Percentiles rank a stretch among this genome's conserved stretches.
phyloP scores from a whole-genome alignment of 2,113 vertebrate species.

The Lampris incognitus region DNA sequence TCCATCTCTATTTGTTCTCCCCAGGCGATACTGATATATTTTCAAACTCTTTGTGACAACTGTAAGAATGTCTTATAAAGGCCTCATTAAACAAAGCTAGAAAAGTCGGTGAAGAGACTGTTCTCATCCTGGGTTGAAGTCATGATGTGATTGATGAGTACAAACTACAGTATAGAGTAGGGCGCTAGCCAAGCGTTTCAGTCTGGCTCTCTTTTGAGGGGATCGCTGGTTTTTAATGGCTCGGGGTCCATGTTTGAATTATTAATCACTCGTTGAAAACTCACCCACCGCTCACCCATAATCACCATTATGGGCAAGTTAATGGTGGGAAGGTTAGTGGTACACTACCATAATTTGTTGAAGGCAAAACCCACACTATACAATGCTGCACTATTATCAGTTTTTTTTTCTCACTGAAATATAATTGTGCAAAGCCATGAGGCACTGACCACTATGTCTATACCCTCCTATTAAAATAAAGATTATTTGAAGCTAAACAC shows the following conservation, averaged over 20 bases:
- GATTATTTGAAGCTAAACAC: too few species aligned
- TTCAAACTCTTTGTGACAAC: slow-evolving; percentile 25
- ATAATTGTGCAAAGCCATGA: neutral
- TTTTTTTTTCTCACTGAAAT: neutral
- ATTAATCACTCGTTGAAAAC: neutral
- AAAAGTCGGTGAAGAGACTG: slow-evolving; percentile 1
- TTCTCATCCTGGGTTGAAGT: slow-evolving; percentile 27
- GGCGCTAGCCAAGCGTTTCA: slow-evolving; percentile 25
- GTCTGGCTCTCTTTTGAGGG: slow-evolving; percentile 32
- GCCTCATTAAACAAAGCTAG: slow-evolving; percentile 16
- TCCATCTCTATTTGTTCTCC: slow-evolving; percentile 38
- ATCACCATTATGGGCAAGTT: neutral
- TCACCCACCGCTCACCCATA: neutral
- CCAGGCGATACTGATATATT: slow-evolving; percentile 25
- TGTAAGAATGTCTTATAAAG: slow-evolving; percentile 33
- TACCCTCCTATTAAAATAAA: too few species aligned
- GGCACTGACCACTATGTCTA: neutral
- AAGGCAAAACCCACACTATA: neutral
- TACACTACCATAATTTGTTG: neutral
- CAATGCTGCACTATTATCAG: too few species aligned
- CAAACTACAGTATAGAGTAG: slow-evolving; percentile 11
- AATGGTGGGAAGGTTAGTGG: neutral
- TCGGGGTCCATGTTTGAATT: neutral
- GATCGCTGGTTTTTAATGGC: slow-evolving; percentile 26
- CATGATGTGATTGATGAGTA: slow-evolving; percentile 43